phyloP scores from a whole-genome alignment of 2,113 vertebrate species.

The Poeciliopsis retropinna region DNA sequence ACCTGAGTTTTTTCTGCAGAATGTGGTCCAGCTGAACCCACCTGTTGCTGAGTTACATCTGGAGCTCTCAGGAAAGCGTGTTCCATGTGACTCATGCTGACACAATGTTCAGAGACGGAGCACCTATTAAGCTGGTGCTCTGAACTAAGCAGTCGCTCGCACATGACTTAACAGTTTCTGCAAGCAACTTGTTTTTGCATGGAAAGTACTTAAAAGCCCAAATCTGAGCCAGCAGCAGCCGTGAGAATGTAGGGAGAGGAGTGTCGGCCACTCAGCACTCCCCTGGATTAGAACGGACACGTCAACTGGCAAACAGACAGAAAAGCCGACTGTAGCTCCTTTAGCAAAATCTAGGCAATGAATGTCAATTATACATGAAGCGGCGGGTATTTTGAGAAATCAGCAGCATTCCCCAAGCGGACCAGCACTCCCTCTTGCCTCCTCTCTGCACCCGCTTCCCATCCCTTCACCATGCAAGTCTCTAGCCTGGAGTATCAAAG shows the following conservation, averaged over 20 bases:
- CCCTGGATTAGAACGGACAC: conserved; percentile 50
- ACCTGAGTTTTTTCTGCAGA: background rate
- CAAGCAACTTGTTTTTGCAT: conserved; percentile 64
- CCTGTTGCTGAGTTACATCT: conserved; percentile 12
- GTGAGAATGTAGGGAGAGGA: conserved; percentile 33
- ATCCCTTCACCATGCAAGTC: background rate
- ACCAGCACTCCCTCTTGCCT: background rate
- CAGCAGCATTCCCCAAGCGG: conserved; percentile 51
- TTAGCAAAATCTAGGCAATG: conserved; percentile 56
- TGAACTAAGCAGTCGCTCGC: conserved; percentile 46
- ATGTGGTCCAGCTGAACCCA: background rate
- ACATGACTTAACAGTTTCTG: conserved; percentile 62
- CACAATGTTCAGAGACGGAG: conserved; percentile 34
- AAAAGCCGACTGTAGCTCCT: conserved; percentile 65
- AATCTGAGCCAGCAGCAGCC: conserved; percentile 38
- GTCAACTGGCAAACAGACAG: conserved; percentile 56
- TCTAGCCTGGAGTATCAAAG: conserved; percentile 68
- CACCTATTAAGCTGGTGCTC: conserved; percentile 56
- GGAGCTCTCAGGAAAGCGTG: conserved; percentile 4
- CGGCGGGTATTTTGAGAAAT: conserved; percentile 71
- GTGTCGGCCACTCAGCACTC: conserved; percentile 60
- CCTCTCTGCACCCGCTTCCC: background rate
- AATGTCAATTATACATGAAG: conserved; percentile 78
- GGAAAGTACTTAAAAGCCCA: conserved; percentile 60
- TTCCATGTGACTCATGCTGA: conserved; percentile 54